phyloP scores from a whole-genome alignment of 2,113 vertebrate genomes.

The Ameiurus melas region DNA sequence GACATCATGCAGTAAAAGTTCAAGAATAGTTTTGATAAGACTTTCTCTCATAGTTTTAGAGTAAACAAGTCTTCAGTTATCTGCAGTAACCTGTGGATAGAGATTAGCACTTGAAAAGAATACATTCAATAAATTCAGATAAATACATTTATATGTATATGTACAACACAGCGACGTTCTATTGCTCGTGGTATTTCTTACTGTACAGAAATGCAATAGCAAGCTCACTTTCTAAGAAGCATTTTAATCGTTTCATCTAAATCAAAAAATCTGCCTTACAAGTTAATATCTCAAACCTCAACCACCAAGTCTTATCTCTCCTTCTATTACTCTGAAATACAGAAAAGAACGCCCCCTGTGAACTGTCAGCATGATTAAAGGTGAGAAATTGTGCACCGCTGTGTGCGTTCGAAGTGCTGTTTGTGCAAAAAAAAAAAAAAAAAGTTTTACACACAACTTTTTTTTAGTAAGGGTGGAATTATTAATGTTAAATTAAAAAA shows the following conservation, averaged over 20 bases:
- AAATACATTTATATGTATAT: neutral
- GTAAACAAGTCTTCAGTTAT: too few relatives aligned
- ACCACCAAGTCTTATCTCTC: neutral
- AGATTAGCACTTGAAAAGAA: neutral
- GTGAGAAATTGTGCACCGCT: neutral
- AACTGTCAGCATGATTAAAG: neutral
- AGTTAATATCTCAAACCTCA: neutral
- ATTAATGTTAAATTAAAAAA: neutral
- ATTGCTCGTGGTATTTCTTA: neutral
- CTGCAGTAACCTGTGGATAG: too few relatives aligned
- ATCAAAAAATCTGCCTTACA: neutral
- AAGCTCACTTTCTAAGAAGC: fast-evolving
- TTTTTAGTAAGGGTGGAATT: neutral
- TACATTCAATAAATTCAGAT: too few relatives aligned
- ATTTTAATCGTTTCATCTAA: neutral
- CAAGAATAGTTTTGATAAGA: too few relatives aligned
- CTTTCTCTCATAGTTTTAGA: too few relatives aligned
- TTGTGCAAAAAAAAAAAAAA: neutral
- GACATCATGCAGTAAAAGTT: too few relatives aligned
- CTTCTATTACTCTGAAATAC: neutral
- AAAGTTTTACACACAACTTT: too few relatives aligned
- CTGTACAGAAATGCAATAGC: neutral
- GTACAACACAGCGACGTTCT: neutral
- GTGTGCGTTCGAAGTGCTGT: neutral
- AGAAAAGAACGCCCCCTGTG: neutral